Evolutionary conservation across 2,888 invertebrate genomes (phyloP).

Genomic region (Sicus ferrugineus): DNA sequence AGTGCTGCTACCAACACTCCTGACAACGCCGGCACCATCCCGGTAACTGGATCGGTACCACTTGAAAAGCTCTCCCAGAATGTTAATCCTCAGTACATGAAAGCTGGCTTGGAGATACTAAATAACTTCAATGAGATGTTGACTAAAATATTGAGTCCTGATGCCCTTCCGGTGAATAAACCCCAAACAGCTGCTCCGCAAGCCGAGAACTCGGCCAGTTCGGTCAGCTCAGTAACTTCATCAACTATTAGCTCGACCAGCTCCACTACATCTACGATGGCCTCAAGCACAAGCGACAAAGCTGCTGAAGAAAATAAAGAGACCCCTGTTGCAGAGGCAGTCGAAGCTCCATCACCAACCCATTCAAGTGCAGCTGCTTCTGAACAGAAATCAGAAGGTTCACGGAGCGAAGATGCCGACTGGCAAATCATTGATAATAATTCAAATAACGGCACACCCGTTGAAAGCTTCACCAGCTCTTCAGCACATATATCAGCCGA

Average conservation of each 20-base stretch:
- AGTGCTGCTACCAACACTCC: background rate
- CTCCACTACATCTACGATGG: no score
- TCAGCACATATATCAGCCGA: constrained; percentile 34
- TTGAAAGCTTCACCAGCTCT: constrained; percentile 22
- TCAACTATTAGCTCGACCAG: constrained; percentile 17
- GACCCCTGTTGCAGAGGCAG: background rate
- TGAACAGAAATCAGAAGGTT: constrained; percentile 37
- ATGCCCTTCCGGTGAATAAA: constrained; percentile 44
- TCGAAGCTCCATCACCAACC: constrained; percentile 9
- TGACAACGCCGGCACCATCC: constrained; percentile 37
- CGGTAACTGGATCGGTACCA: constrained; percentile 42
- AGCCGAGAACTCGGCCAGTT: constrained; percentile 16
- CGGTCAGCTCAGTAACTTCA: constrained; percentile 11
- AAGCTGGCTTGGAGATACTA: constrained; percentile 60
- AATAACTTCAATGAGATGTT: constrained; percentile 63
- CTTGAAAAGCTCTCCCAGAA: constrained; percentile 52
- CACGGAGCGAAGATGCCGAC: constrained; percentile 52
- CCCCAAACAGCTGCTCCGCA: constrained; percentile 23
- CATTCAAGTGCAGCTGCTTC: constrained; percentile 24
- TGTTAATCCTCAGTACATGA: constrained; percentile 58
- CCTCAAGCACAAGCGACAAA: constrained; percentile 22
- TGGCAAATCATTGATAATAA: constrained; percentile 58
- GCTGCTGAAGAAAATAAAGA: constrained; percentile 13
- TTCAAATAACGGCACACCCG: constrained; percentile 24
- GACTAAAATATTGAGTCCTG: constrained; percentile 60